These are phyloP conservation scores for Polydesmus complanatus DNA, from an alignment of 2,888 invertebrate species.

Conservation along the genomic window DNA sequence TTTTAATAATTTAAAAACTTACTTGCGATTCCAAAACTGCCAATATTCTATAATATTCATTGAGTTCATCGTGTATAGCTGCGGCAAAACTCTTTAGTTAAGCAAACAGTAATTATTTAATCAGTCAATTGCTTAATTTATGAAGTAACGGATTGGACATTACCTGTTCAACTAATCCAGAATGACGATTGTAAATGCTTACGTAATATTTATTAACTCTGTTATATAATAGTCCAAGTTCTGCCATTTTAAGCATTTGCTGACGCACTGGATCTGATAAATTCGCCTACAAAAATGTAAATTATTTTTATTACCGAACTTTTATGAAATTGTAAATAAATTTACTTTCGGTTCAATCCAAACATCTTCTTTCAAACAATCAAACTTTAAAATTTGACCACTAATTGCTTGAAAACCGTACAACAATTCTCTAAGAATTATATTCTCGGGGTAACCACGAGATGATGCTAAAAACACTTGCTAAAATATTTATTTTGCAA, in stretches of 20 bases:
- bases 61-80: constrained; percentile 67
- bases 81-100: constrained; percentile 61
- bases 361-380: constrained; percentile 32
- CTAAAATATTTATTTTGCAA: background rate
- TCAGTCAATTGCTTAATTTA: no score
- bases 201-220: constrained; percentile 66
- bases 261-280: constrained; percentile 45
- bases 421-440: constrained; percentile 50
- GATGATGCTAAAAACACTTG: background rate
- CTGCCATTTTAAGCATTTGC: constrained; percentile 59
- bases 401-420: constrained; percentile 80
- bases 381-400: constrained; percentile 54
- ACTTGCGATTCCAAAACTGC: constrained; percentile 78
- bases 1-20: constrained; percentile 23
- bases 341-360: constrained; percentile 19
- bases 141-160: no score
- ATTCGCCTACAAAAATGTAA: constrained; percentile 26
- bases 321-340: background rate
- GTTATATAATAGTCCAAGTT: constrained; percentile 74
- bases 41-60: constrained; percentile 74
- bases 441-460: constrained; percentile 25
- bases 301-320: background rate
- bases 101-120: no score
- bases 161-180: constrained; percentile 34
- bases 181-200: constrained; percentile 44